These are phyloP conservation scores for Aegithalos caudatus DNA, from an alignment of 2,113 vertebrate species.

Conservation along the genomic window DNA sequence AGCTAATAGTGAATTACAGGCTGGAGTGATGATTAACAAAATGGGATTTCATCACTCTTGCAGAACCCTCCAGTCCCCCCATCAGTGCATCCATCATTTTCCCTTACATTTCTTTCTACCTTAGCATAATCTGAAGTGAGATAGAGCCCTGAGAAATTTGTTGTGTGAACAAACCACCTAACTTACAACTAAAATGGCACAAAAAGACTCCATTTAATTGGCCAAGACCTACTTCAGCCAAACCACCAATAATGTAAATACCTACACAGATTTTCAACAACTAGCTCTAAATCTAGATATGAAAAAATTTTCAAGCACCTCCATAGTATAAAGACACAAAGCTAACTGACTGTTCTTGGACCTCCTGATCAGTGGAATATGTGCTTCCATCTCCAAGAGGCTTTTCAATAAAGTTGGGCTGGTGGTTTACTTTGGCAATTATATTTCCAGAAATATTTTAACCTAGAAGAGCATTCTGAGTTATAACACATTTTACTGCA, in stretches of 20 bases:
- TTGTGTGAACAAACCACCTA: conserved; percentile 20
- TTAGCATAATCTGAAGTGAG: neutral
- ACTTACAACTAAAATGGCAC: neutral
- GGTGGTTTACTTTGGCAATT: neutral
- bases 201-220: conserved; percentile 19
- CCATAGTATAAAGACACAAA: neutral
- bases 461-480: neutral
- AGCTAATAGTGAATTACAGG: neutral
- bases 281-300: neutral
- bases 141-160: conserved; percentile 5
- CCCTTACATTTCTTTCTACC: neutral
- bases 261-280: neutral
- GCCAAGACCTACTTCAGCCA: conserved; percentile 29
- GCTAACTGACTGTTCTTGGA: neutral
- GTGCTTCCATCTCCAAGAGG: neutral
- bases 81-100: neutral
- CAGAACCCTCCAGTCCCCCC: neutral
- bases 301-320: neutral
- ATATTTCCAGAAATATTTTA: neutral
- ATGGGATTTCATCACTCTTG: neutral
- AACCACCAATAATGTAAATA: conserved; percentile 21
- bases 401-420: neutral
- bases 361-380: neutral
- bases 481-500: neutral
- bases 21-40: neutral